Evolutionary conservation across 2,888 invertebrate species (phyloP).

Genomic region (Opisthograptis luteolata): DNA sequence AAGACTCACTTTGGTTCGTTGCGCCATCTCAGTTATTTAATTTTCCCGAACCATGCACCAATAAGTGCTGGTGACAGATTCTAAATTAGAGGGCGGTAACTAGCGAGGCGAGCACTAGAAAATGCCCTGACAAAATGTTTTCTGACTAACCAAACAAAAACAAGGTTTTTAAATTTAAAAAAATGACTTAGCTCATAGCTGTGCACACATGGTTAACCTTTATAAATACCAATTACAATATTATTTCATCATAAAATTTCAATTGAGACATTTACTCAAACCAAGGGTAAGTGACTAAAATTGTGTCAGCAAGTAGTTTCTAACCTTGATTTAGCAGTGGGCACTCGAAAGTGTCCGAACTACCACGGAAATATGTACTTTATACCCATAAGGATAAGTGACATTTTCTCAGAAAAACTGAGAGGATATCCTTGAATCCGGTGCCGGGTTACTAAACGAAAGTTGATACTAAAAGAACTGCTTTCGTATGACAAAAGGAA

Average conservation of each 20-base stretch:
- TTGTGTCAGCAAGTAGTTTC: constrained; percentile 24
- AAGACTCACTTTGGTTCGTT: too few species aligned
- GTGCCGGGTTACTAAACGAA: constrained; percentile 37
- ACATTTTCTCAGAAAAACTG: background rate
- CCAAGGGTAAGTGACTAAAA: constrained; percentile 29
- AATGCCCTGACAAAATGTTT: too few species aligned
- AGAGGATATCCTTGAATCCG: constrained; percentile 29
- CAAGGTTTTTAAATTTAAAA: too few species aligned
- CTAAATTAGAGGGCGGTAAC: too few species aligned
- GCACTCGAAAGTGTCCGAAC: constrained; percentile 10
- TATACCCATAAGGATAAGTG: background rate
- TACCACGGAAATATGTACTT: constrained; percentile 6
- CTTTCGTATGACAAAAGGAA: constrained; percentile 31
- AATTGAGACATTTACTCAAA: constrained; percentile 27
- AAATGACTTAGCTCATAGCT: too few species aligned
- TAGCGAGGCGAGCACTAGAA: too few species aligned
- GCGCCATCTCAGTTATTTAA: too few species aligned
- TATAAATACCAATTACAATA: constrained; percentile 8
- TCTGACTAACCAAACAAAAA: too few species aligned
- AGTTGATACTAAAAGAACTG: constrained; percentile 36
- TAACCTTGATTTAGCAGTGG: constrained; percentile 17
- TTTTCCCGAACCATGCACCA: too few species aligned
- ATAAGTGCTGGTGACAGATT: too few species aligned
- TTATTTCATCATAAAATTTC: constrained; percentile 21
- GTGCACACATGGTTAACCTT: too few species aligned